Percentiles rank a stretch among this genome's conserved stretches.
Conservation (phyloP, 35 echinoderm and acorn worm species). For the Apostichopus japonicus region DNA sequence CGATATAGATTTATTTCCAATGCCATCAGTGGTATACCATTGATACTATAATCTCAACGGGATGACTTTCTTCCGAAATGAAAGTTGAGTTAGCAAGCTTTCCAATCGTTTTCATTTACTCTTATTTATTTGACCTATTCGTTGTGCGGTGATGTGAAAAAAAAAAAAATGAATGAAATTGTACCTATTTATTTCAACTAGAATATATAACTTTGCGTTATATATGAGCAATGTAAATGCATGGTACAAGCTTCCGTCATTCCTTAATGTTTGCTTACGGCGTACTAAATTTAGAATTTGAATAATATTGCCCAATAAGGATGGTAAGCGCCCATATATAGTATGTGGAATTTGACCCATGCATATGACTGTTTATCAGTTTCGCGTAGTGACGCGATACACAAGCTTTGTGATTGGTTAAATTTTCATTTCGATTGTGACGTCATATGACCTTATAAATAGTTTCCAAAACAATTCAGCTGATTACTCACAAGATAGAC, state of each 20-base stretch:
- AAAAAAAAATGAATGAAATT: too few species aligned
- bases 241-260: neutral
- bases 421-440: neutral
- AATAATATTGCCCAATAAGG: constrained; percentile 57
- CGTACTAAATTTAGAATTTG: constrained; percentile 53
- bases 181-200: too few species aligned
- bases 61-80: too few species aligned
- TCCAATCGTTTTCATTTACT: too few species aligned
- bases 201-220: too few species aligned
- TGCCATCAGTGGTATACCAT: too few species aligned
- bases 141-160: too few species aligned
- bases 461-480: constrained; percentile 55
- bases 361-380: constrained; percentile 33
- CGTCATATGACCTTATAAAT: constrained; percentile 58
- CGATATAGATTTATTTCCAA: too few species aligned
- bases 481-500: constrained; percentile 40
- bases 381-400: constrained; percentile 51
- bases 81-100: too few species aligned
- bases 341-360: constrained; percentile 47
- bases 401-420: constrained; percentile 22
- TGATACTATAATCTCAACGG: too few species aligned
- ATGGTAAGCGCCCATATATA: constrained; percentile 5
- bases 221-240: too few species aligned
- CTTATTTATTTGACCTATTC: too few species aligned
- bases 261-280: neutral